A percentile compares a stretch with the other conserved stretches of the same genome.
Evolutionary conservation across 2,888 invertebrate genomes (phyloP).

Genomic region (Tachina lurida): DNA sequence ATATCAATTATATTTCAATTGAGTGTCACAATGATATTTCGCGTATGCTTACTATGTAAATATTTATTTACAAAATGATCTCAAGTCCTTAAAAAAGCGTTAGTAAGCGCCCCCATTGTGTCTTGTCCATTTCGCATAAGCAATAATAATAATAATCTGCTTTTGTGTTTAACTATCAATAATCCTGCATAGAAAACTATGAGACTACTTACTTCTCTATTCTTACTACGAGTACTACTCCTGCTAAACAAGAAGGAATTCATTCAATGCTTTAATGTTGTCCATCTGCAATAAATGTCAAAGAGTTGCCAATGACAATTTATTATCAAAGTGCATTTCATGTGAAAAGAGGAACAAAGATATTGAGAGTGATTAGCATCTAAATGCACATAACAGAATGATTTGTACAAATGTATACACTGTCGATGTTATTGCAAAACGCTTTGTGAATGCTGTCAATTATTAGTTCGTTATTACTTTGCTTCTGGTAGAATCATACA

Average conservation of each 20-base stretch:
- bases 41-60: too few species aligned
- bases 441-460: too few species aligned
- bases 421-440: too few species aligned
- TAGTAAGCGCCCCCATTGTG: too few species aligned
- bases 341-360: neutral
- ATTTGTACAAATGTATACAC: neutral
- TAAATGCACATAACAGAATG: neutral
- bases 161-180: neutral
- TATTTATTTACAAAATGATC: too few species aligned
- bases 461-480: too few species aligned
- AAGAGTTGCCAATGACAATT: neutral
- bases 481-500: too few species aligned
- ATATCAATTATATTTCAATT: too few species aligned
- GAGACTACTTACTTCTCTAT: too few species aligned
- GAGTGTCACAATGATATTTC: too few species aligned
- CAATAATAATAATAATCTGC: neutral
- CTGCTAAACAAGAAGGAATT: neutral
- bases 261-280: neutral
- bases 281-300: constrained; percentile 1
- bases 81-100: too few species aligned
- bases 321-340: neutral
- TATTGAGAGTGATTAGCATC: neutral
- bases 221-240: too few species aligned
- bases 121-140: neutral
- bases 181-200: neutral